A percentile compares a stretch with the other conserved stretches of the same genome.
phyloP scores from a whole-genome alignment of 2,113 vertebrate species.

The Apteryx mantelli region DNA sequence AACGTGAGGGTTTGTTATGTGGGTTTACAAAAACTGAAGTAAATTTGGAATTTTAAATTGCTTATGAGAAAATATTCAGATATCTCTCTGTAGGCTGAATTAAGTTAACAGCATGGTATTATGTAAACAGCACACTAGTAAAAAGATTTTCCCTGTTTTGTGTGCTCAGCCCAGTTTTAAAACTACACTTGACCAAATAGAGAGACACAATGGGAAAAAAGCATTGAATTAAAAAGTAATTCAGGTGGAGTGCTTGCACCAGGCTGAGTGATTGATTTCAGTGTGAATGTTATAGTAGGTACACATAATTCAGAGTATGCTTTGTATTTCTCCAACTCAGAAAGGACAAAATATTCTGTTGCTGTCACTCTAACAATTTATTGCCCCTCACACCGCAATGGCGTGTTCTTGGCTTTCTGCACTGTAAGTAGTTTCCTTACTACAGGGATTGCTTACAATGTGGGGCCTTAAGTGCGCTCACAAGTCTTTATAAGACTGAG shows the following conservation, averaged over 20 bases:
- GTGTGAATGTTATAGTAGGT: background rate
- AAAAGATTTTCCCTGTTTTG: background rate
- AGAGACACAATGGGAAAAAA: background rate
- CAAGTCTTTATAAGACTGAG: background rate
- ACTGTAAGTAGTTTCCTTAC: accelerated
- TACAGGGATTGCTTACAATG: accelerated
- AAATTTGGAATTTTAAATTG: background rate
- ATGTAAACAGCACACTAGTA: background rate
- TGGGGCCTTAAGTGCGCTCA: too few species aligned
- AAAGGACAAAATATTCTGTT: background rate
- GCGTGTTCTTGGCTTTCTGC: background rate
- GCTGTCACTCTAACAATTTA: background rate
- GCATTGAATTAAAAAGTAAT: background rate
- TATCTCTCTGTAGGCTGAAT: background rate
- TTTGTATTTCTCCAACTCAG: background rate
- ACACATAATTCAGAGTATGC: background rate
- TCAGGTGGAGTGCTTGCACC: background rate
- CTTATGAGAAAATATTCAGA: background rate
- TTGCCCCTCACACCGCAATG: background rate
- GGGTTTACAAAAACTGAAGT: background rate
- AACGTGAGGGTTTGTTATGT: background rate
- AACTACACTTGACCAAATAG: background rate
- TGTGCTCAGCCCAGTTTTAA: background rate
- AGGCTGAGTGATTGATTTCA: background rate
- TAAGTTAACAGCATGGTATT: background rate